A percentile compares a stretch with the other conserved stretches of the same genome.
These are phyloP conservation scores for Parnassius orleans DNA, from an alignment of 2,888 invertebrate species.

Conservation along the genomic window DNA sequence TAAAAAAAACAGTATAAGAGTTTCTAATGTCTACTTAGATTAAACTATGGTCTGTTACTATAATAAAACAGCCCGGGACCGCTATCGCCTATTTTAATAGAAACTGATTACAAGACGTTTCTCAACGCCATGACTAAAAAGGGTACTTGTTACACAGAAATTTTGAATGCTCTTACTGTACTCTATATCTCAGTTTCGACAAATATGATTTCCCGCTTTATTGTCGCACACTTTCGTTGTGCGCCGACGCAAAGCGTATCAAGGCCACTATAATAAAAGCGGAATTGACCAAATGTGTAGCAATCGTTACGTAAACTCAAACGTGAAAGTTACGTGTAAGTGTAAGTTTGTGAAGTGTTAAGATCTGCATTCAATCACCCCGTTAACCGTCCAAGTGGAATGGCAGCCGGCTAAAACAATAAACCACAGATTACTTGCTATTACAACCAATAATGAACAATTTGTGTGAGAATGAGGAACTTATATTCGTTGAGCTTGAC, in stretches of 20 bases:
- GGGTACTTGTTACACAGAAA: constrained; percentile 44
- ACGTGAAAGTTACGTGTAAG: constrained; percentile 61
- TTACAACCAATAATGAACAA: constrained; percentile 15
- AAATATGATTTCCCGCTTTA: constrained; percentile 55
- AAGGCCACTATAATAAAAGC: constrained; percentile 60
- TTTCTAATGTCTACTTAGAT: constrained; percentile 24
- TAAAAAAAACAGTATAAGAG: constrained; percentile 14
- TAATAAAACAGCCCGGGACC: constrained; percentile 17
- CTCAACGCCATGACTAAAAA: constrained; percentile 58
- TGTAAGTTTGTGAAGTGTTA: constrained; percentile 46
- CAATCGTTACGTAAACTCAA: constrained; percentile 55
- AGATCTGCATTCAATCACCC: constrained; percentile 38
- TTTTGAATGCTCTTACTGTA: constrained; percentile 38
- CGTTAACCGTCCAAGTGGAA: constrained; percentile 41
- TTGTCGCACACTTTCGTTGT: constrained; percentile 52
- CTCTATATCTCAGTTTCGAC: constrained; percentile 51
- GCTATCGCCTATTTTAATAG: constrained; percentile 32
- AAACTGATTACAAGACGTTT: constrained; percentile 39
- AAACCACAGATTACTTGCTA: constrained; percentile 14
- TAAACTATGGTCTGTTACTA: too few species aligned
- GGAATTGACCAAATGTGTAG: constrained; percentile 58
- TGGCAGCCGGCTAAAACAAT: constrained; percentile 29
- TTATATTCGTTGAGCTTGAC: constrained; percentile 1
- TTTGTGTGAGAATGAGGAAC: constrained; percentile 18
- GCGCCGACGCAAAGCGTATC: constrained; percentile 52